Conservation (phyloP, 1,140 invertebrate species). For the Eriocheir sinensis region DNA sequence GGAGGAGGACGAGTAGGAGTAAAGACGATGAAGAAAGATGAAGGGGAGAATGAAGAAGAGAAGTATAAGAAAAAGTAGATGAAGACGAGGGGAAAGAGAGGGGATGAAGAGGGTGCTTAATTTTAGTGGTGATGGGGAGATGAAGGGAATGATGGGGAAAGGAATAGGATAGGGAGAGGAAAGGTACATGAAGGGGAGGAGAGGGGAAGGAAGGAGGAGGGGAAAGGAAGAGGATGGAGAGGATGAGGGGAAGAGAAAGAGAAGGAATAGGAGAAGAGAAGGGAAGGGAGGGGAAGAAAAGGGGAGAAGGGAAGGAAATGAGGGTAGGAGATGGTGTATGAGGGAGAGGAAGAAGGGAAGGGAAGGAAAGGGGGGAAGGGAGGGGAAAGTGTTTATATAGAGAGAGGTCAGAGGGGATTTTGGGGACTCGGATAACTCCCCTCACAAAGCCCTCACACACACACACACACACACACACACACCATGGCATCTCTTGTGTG, state of each 20-base stretch:
- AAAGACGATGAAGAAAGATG: too few species aligned
- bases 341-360: neutral
- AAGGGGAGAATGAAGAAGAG: too few species aligned
- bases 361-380: neutral
- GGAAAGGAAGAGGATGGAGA: neutral
- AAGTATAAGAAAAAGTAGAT: too few species aligned
- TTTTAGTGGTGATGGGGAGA: too few species aligned
- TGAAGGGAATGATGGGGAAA: too few species aligned
- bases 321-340: neutral
- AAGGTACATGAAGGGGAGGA: too few species aligned
- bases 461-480: constrained; percentile 18
- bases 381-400: neutral
- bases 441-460: constrained; percentile 21
- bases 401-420: constrained; percentile 20
- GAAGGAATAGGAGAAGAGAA: too few species aligned
- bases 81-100: too few species aligned
- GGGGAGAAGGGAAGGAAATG: too few species aligned
- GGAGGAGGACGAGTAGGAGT: neutral
- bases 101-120: too few species aligned
- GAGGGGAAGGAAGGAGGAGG: neutral
- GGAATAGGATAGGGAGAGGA: neutral
- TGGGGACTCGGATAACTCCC: constrained; percentile 17
- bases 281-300: too few species aligned
- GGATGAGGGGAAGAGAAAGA: too few species aligned
- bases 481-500: neutral